Conservation (phyloP, 2,888 invertebrate genomes). For the Hirtodrosophila trivittata region DNA sequence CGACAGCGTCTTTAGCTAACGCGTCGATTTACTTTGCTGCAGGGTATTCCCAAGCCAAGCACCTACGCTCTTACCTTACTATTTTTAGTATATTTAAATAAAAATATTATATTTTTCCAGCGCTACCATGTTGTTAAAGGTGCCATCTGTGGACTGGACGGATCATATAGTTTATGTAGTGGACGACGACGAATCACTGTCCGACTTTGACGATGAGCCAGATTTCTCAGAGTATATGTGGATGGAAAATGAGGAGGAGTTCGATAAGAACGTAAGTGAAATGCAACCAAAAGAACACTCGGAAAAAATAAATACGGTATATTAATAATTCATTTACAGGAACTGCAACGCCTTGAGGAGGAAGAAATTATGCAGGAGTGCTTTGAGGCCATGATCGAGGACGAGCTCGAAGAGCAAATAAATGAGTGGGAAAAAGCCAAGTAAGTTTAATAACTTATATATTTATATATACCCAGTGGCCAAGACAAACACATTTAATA, state of each 20-base stretch:
- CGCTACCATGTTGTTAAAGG: slow-evolving; percentile 82
- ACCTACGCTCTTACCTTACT: too few species aligned
- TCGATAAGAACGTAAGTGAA: slow-evolving; percentile 91
- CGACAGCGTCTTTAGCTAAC: too few species aligned
- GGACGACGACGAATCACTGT: slow-evolving; percentile 82
- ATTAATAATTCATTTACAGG: slow-evolving; percentile 85
- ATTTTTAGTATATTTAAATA: too few species aligned
- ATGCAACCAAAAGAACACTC: neutral
- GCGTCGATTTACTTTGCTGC: too few species aligned
- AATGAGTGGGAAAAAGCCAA: slow-evolving; percentile 82
- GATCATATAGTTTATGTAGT: slow-evolving; percentile 81
- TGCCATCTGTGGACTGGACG: slow-evolving; percentile 82
- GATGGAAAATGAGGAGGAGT: slow-evolving; percentile 98
- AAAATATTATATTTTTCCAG: slow-evolving; percentile 5
- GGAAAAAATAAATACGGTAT: too few species aligned
- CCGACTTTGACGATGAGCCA: slow-evolving; percentile 81
- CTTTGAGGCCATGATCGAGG: slow-evolving; percentile 92
- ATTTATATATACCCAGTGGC: neutral
- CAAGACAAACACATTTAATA: too few species aligned
- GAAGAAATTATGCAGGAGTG: slow-evolving; percentile 95
- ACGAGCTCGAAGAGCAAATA: slow-evolving; percentile 86
- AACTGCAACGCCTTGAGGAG: slow-evolving; percentile 93
- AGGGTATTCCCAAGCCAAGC: too few species aligned
- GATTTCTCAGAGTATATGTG: slow-evolving; percentile 96
- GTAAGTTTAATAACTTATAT: slow-evolving; percentile 48